Evolutionary conservation across 1,140 invertebrate species (phyloP).

Genomic region (Drosophila biarmipes): DNA sequence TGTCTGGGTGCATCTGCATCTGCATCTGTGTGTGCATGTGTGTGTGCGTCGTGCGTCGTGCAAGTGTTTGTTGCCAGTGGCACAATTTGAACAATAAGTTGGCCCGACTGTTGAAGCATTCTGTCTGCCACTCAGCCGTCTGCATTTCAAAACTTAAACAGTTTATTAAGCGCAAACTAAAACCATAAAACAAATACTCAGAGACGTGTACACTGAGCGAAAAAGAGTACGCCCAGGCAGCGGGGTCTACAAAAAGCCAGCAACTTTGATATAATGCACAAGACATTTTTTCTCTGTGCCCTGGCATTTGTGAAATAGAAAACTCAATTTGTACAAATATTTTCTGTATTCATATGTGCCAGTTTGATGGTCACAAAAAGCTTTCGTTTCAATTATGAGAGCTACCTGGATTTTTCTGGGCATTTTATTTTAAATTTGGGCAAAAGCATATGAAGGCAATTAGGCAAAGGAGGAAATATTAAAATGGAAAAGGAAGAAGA

Average conservation of each 20-base stretch:
- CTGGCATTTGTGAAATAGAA: too few relatives aligned
- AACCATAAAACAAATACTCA: constrained; percentile 15
- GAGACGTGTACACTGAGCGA: neutral
- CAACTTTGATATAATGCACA: too few relatives aligned
- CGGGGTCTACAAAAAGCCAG: too few relatives aligned
- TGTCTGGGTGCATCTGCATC: constrained; percentile 1
- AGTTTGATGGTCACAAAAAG: constrained; percentile 21
- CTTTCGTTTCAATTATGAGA: constrained; percentile 17
- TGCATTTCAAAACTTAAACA: constrained; percentile 61
- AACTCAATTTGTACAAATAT: neutral
- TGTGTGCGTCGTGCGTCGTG: constrained; percentile 7
- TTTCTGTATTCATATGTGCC: neutral
- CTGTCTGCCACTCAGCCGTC: constrained; percentile 44
- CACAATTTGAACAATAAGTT: constrained; percentile 60
- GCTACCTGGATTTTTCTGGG: neutral
- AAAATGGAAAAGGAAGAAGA: too few relatives aligned
- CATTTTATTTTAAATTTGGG: neutral
- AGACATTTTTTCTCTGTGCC: too few relatives aligned
- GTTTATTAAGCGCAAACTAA: constrained; percentile 50
- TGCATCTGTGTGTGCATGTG: constrained; percentile 5
- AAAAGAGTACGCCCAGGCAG: too few relatives aligned
- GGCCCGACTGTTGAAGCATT: constrained; percentile 29
- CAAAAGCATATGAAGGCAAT: neutral
- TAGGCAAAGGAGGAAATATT: too few relatives aligned
- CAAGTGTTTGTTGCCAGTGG: constrained; percentile 37